Base-by-base conservation (phyloP, 2,888 invertebrate species). In the Cerceris rybyensis region DNA sequence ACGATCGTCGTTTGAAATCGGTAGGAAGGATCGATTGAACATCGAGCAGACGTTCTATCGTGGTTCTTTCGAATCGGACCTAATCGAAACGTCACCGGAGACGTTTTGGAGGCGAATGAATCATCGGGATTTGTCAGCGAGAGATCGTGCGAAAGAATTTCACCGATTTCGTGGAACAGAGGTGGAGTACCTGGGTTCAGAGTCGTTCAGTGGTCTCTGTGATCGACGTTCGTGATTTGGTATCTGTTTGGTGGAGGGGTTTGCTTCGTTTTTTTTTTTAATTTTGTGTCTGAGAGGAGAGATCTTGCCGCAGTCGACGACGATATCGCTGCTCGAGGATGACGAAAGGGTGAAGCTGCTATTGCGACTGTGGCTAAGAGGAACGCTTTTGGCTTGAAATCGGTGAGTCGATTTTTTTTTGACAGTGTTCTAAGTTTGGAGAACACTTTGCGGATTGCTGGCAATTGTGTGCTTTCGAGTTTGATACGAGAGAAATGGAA, bases 321-420 rank as follows among this genome's bases (percentile, higher is more conserved):
- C 49, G 42, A 61, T 52, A 67, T 46, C 64, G 46, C 50, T 41
- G 59, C 28, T 57, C 64, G 65, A 78, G 78, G 70, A 84, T 85
- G 86, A 85, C 66, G 75, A 64, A 70, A 70, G 79, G 77, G 66
- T 79, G 85, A 84, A 72, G 63, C 63, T 50, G 54, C 60, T 59
- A 49, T 77, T 64, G 58, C 68, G 69, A 49, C 8, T 59, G 17
- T 17, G 43, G 64, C 69, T 66, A 57, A 60, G 65, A 63, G 70
- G 64, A 80, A 70, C 79, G 85, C 79, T 72, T 71, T 67, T 75
- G 73, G 79, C 69, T 77, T 77, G 68, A 71, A 80, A 83, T 85
- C 80, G 83, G 86, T 86, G 75, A 86, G 86, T 85, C 69, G 14
- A 43, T n/a, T 49, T 72, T 63, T 70, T 9, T 13, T 7, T 9